These are phyloP conservation scores for Limnothrissa miodon DNA, from an alignment of 2,113 vertebrate species.

Conservation along the genomic window DNA sequence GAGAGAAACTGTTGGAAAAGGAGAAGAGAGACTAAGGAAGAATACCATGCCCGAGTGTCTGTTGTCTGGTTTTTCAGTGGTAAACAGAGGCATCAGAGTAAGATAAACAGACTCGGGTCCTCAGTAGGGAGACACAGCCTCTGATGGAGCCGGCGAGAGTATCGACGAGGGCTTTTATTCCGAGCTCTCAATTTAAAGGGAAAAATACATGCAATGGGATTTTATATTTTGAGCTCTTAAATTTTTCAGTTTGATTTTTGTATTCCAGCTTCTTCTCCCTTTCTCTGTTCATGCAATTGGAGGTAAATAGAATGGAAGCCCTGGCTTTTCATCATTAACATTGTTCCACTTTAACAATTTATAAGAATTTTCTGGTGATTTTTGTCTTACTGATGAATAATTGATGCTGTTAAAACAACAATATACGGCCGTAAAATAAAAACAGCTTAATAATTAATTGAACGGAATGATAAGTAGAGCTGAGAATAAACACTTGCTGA, in stretches of 20 bases:
- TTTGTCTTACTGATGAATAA: constrained; percentile 73
- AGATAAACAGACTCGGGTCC: constrained; percentile 54
- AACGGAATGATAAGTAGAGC: constrained; percentile 75
- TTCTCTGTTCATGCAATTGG: constrained; percentile 57
- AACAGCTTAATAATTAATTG: constrained; percentile 81
- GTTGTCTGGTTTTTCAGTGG: constrained; percentile 21
- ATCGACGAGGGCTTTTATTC: constrained; percentile 70
- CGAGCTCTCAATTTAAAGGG: constrained; percentile 72
- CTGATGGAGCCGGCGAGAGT: constrained; percentile 54
- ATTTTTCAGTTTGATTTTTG: constrained; percentile 78
- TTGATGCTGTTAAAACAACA: constrained; percentile 79
- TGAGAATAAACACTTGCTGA: constrained; percentile 59
- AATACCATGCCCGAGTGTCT: not conserved
- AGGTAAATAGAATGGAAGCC: constrained; percentile 74
- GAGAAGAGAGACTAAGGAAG: not conserved
- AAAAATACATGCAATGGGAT: constrained; percentile 78
- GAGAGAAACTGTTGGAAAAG: not conserved
- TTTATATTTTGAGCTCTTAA: constrained; percentile 72
- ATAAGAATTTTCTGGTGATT: constrained; percentile 72
- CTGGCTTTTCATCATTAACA: constrained; percentile 76
- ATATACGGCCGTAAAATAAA: constrained; percentile 73
- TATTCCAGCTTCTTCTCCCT: constrained; percentile 59
- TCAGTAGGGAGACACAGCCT: constrained; percentile 63
- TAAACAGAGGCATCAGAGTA: constrained; percentile 59
- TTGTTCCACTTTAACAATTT: constrained; percentile 80